phyloP scores from a whole-genome alignment of 2,113 vertebrate genomes.

The Vulpes ferrilata region DNA sequence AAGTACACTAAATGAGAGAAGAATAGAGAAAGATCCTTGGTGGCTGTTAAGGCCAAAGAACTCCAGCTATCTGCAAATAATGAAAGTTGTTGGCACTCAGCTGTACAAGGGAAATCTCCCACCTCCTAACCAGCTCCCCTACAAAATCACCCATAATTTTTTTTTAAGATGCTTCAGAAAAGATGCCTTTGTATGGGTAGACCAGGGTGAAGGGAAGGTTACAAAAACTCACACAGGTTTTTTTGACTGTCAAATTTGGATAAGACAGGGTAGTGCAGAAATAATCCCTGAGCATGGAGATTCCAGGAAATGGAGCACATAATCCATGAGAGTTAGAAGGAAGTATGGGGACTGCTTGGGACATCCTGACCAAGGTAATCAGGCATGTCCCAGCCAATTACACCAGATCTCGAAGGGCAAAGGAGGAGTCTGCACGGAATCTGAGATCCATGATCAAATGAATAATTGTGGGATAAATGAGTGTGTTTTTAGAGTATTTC shows the following conservation, averaged over 20 bases:
- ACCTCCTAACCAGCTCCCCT: background rate
- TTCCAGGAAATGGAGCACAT: accelerated
- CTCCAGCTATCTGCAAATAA: too few species aligned
- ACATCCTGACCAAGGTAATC: background rate
- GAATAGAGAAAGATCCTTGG: background rate
- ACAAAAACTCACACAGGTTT: background rate
- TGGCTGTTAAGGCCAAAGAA: background rate
- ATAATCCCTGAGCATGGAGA: background rate
- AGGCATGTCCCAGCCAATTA: too few species aligned
- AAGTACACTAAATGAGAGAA: background rate
- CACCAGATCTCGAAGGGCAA: background rate
- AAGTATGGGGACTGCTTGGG: background rate
- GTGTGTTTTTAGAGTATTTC: background rate
- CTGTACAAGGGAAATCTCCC: background rate
- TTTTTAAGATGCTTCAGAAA: background rate
- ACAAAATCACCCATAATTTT: background rate
- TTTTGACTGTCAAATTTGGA: background rate
- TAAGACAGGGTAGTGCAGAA: background rate
- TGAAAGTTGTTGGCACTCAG: background rate
- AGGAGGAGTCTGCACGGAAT: background rate
- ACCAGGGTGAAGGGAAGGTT: background rate
- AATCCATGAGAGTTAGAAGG: background rate
- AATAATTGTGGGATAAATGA: background rate
- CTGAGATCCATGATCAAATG: background rate
- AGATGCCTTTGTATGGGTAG: background rate